Conservation (phyloP, 2,888 invertebrate species). For the Drosophila gaucha region DNA sequence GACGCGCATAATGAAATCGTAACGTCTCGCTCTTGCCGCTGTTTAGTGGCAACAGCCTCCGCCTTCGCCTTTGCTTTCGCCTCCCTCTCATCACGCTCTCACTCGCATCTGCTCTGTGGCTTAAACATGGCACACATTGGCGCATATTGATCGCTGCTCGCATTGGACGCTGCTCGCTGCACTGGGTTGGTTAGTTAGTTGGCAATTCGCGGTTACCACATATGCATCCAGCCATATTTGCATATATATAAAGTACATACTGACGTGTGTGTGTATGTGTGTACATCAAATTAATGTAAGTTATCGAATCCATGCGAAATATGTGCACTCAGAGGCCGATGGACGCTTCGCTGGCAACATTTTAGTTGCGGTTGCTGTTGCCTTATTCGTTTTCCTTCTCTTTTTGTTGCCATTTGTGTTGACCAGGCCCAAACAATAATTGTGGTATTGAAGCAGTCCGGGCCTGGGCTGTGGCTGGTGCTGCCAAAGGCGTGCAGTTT, state of each 20-base stretch:
- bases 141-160: slow-evolving; percentile 9
- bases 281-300: slow-evolving; percentile 77
- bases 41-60: slow-evolving; percentile 16
- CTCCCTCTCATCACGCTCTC: background rate
- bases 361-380: slow-evolving; percentile 58
- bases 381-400: background rate
- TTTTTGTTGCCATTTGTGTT: slow-evolving; percentile 32
- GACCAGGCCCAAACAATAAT: slow-evolving; percentile 75
- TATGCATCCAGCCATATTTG: slow-evolving; percentile 21
- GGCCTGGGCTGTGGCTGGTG: slow-evolving; percentile 25
- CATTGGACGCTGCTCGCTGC: slow-evolving; percentile 48
- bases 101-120: slow-evolving; percentile 27
- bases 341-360: slow-evolving; percentile 54
- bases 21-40: slow-evolving; percentile 40
- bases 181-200: slow-evolving; percentile 56
- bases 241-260: slow-evolving; percentile 4
- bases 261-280: slow-evolving; percentile 47
- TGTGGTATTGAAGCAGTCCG: slow-evolving; percentile 59
- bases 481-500: slow-evolving; percentile 53
- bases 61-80: background rate
- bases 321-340: slow-evolving; percentile 40
- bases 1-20: slow-evolving; percentile 59
- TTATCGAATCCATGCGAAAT: slow-evolving; percentile 76
- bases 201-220: slow-evolving; percentile 53
- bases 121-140: slow-evolving; percentile 31